phyloP scores from a whole-genome alignment of 2,888 invertebrate genomes.

The Gryllus longicercus region DNA sequence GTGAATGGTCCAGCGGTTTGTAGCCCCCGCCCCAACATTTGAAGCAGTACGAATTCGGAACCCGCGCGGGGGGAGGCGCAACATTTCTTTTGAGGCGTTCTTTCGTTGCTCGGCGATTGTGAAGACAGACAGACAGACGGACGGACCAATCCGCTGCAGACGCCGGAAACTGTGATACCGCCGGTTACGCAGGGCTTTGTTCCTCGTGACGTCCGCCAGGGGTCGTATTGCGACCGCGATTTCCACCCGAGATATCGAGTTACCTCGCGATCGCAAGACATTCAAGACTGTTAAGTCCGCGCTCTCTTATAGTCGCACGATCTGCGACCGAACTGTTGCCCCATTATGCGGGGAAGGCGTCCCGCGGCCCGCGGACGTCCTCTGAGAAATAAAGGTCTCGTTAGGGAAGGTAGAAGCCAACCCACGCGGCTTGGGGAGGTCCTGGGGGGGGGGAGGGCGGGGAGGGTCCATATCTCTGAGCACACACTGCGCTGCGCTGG shows the following conservation, averaged over 20 bases:
- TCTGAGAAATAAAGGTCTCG: neutral
- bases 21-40: neutral
- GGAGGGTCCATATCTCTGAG: too few species aligned
- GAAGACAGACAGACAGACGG: too few species aligned
- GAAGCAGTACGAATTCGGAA: neutral
- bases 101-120: neutral
- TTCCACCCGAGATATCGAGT: neutral
- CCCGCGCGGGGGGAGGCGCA: neutral
- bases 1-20: neutral
- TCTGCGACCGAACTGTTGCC: neutral
- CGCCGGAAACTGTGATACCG: neutral
- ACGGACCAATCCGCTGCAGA: neutral
- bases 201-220: neutral
- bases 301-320: neutral
- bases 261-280: neutral
- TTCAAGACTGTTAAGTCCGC: too few species aligned
- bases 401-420: neutral
- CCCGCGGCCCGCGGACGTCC: too few species aligned
- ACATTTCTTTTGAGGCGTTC: neutral
- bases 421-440: too few species aligned
- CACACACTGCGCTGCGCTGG: too few species aligned
- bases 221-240: neutral
- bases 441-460: too few species aligned
- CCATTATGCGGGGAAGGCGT: too few species aligned
- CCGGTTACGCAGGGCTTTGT: neutral